Evolutionary conservation across 2,113 vertebrate genomes (phyloP), one percentile per base, ranked within the genome.

Genomic region (Chaetodon auriga): DNA sequence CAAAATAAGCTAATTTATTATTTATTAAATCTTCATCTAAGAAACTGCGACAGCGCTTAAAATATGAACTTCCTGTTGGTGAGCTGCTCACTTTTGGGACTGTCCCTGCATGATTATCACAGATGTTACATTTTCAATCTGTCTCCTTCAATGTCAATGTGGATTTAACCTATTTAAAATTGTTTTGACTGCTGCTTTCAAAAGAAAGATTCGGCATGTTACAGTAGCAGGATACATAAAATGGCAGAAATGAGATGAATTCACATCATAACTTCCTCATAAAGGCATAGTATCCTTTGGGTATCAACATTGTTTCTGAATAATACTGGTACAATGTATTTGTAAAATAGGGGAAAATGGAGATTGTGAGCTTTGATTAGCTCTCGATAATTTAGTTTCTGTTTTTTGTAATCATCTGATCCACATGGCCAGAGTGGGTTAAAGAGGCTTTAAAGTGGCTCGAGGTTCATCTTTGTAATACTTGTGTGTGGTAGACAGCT

Each of bases 1-100:
- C 30, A 61, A 13, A 54, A 46, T 18, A 41, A 7, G 43, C 10
- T 19, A 21, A 54, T 46, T 1, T 14, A 4, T 7, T 25, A 30
- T 68, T 30, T 43, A 45, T 23, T 38, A 11, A 2, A 54, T 69
- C 21, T 63, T 62, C 15, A 18, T 49, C 6, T 51, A 5, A 48
- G 2, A 78, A 51, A 68, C 60, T 16, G 12, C 6, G 6, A 14
- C 60, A 35, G n/a, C 41, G 57, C 35, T 82, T 1, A 35, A 49
- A 74, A 81, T 43, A n/a, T 60, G 23, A 80, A 36, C 38, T 73
- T 65, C 69, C 63, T 55, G 11, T 38, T 36, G 7, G 10, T 57
- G 11, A 77, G 49, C 41, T 63, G 46, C 14, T 7, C 18, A 68
- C 38, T 65, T 71, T 64, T 62, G 23, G 11, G 7, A 64, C 23